These are phyloP conservation scores for Cettia cetti DNA, from an alignment of 2,113 vertebrate species.

Conservation along the genomic window DNA sequence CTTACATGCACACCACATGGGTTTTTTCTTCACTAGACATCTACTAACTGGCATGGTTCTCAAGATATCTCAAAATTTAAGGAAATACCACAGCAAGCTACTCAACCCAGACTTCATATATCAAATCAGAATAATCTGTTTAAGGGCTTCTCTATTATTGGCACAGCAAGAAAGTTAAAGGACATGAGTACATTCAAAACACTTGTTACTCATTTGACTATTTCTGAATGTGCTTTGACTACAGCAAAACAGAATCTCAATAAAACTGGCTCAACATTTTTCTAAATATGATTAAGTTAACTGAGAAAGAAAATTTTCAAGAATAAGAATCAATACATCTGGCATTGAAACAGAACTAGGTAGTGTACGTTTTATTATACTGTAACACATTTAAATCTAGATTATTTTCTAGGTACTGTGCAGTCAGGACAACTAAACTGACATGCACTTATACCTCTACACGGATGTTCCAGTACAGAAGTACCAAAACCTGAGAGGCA, in stretches of 20 bases:
- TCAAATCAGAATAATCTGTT: background rate
- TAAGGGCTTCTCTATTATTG: background rate
- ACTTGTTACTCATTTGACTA: background rate
- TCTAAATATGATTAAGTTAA: background rate
- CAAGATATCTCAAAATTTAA: background rate
- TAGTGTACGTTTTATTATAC: background rate
- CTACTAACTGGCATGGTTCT: background rate
- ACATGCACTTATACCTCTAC: background rate
- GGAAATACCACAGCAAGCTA: background rate
- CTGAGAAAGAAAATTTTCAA: background rate
- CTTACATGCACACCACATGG: background rate
- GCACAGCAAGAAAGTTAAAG: background rate
- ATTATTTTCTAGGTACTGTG: background rate
- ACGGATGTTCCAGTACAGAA: background rate
- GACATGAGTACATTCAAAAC: background rate
- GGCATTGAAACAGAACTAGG: background rate
- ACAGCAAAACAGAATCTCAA: background rate
- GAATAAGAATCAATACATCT: background rate
- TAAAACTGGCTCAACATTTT: background rate
- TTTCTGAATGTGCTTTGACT: background rate
- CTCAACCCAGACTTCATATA: background rate
- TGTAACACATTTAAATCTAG: background rate
- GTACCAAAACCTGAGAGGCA: background rate
- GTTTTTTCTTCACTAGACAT: background rate
- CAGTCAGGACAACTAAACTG: background rate